phyloP scores from a whole-genome alignment of 2,888 invertebrate genomes.

The Orthonevra nobilis region DNA sequence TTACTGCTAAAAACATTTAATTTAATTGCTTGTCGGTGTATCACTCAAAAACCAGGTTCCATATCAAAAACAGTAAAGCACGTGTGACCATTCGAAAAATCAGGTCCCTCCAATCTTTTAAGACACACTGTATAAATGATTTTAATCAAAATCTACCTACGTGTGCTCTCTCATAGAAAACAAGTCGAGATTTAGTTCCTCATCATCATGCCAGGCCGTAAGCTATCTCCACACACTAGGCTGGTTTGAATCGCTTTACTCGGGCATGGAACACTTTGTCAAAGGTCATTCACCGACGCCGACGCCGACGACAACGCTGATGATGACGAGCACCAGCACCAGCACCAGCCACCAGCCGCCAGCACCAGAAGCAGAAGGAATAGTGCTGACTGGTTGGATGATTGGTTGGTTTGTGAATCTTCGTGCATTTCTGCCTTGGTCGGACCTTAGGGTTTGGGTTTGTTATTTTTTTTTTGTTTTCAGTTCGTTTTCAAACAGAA shows the following conservation, averaged over 20 bases:
- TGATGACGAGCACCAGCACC: slow-evolving; percentile 6
- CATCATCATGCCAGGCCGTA: slow-evolving; percentile 12
- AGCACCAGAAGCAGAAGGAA: slow-evolving; percentile 4
- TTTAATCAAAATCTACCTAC: background rate
- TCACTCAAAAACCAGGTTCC: no score
- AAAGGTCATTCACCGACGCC: slow-evolving; percentile 50
- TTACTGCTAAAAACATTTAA: no score
- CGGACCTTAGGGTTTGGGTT: no score
- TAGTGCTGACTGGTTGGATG: background rate
- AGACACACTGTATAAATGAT: slow-evolving; percentile 41
- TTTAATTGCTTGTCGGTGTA: no score
- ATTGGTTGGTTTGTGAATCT: slow-evolving; percentile 29
- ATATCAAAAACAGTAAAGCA: slow-evolving; percentile 4
- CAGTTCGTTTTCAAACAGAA: background rate
- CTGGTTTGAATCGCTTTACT: slow-evolving; percentile 31
- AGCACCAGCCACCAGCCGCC: no score
- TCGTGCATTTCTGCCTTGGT: slow-evolving; percentile 26
- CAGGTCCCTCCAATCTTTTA: background rate
- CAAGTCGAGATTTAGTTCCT: slow-evolving; percentile 5
- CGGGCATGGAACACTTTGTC: slow-evolving; percentile 21
- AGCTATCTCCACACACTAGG: slow-evolving; percentile 33
- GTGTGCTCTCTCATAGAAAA: background rate
- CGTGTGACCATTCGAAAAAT: background rate
- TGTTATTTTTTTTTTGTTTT: background rate
- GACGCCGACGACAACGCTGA: slow-evolving; percentile 3